Evolutionary conservation across 2,113 vertebrate genomes (phyloP).

Genomic region (Mohoua ochrocephala): DNA sequence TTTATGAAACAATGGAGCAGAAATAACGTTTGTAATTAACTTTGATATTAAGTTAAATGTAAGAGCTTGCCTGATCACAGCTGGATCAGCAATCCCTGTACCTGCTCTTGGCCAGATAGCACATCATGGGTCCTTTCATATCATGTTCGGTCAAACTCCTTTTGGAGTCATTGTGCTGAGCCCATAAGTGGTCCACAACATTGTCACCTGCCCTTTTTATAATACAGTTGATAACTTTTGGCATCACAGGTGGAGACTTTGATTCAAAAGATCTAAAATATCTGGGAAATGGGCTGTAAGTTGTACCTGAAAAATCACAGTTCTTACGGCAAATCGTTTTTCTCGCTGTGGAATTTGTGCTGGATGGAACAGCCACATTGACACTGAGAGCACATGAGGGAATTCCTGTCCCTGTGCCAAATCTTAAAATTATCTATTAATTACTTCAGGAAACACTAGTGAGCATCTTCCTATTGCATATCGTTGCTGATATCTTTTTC

Average conservation of each 20-base stretch:
- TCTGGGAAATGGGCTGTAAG: not conserved
- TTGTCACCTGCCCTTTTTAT: not conserved
- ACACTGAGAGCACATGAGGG: not conserved
- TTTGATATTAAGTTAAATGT: not conserved
- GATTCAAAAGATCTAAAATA: not conserved
- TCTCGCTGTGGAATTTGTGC: not conserved
- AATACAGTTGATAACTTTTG: not conserved
- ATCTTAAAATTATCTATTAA: not conserved
- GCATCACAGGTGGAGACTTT: not conserved
- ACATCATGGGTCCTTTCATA: not conserved
- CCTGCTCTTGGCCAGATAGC: not conserved
- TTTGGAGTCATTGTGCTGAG: not conserved
- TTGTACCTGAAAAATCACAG: not conserved
- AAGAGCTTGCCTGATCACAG: not conserved
- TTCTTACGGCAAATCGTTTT: not conserved
- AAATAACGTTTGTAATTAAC: not conserved
- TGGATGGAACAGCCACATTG: not conserved
- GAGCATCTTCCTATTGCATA: not conserved
- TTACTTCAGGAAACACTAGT: not conserved
- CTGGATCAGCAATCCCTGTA: not conserved
- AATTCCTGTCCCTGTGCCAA: not conserved
- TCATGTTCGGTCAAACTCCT: not conserved
- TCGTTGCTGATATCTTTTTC: not conserved
- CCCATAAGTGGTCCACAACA: not conserved
- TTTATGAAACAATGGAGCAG: constrained; percentile 42